Base-by-base conservation (phyloP, 2,888 invertebrate genomes). In the Cryptus viduatorius region DNA sequence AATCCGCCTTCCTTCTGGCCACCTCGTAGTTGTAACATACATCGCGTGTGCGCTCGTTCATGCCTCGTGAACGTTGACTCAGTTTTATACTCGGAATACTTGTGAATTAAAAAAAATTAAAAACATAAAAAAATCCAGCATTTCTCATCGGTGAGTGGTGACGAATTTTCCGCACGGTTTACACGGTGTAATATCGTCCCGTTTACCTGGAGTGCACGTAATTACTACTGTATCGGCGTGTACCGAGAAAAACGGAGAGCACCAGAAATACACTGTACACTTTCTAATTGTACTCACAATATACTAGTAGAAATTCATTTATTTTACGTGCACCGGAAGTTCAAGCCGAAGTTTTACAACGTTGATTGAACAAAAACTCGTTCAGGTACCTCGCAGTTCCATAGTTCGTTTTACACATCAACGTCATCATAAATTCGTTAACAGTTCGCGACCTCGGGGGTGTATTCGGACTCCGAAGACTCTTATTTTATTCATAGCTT, bases 1-100 rank as follows among this genome's bases (percentile, higher is more conserved):
- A 86, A 87, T 82, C 83, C 86, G 88, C 87, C 88, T 86, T 82
- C 84, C 81, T 67, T 53, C 46, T 75, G 59, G 68, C 61, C 67
- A 37, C 24, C 68, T 68, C 75, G 75, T 42, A 53, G 64, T 53
- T 12, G 75, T 75, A 44, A 53, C 65, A 46, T 44, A 67, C 46
- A 68, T 68, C 68, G 16, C 48, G 71, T 31, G 67, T 46, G 67
- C 46, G 77, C 78, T 56, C 76, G 50, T 84, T 79, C 81, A 83
- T 82, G 83, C 77, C 85, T 81, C 84, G 79, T 84, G 83, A 85
- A 84, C 75, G 82, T 82, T 88, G 82, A 68, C 84, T 82, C 73
- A 61, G 53, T 29, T 24, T 7, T 29, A 8, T 19, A 69, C 69
- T 8, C 56, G 10, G 69, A 68, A 48, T 16, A 29, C 67, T 56